These are phyloP conservation scores for Agonopterix subpropinquella DNA, from an alignment of 2,888 invertebrate genomes.

Conservation along the genomic window DNA sequence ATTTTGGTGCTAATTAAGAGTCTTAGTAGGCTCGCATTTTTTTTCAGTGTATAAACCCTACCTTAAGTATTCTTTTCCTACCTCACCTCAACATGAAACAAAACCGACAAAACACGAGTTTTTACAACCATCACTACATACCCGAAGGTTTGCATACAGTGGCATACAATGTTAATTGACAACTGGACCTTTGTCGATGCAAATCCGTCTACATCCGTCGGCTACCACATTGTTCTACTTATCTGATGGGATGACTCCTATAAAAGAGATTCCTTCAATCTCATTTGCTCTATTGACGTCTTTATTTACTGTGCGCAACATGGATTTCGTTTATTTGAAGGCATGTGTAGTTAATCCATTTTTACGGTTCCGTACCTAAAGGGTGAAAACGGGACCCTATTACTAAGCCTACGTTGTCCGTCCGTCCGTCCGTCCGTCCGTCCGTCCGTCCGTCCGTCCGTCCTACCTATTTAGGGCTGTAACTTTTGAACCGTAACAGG, in stretches of 20 bases:
- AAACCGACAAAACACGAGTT: neutral
- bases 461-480: no score
- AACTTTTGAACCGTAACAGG: no score
- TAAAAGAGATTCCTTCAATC: conserved; percentile 51
- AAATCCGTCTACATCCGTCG: conserved; percentile 42
- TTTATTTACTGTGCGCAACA: conserved; percentile 18
- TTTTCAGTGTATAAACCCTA: no score
- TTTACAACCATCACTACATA: conserved; percentile 22
- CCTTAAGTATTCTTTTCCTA: no score
- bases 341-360: conserved; percentile 11
- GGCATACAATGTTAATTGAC: conserved; percentile 56
- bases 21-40: no score
- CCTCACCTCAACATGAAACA: neutral
- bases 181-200: conserved; percentile 56
- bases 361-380: no score
- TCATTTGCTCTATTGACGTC: conserved; percentile 26
- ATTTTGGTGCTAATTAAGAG: no score
- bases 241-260: conserved; percentile 53
- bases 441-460: no score
- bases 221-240: conserved; percentile 47
- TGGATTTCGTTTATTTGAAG: conserved; percentile 43
- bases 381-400: no score
- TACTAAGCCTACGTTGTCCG: no score
- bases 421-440: no score
- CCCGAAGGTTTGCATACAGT: conserved; percentile 40